phyloP scores from a whole-genome alignment of 1,140 invertebrate genomes.

The Drosophila suzukii region DNA sequence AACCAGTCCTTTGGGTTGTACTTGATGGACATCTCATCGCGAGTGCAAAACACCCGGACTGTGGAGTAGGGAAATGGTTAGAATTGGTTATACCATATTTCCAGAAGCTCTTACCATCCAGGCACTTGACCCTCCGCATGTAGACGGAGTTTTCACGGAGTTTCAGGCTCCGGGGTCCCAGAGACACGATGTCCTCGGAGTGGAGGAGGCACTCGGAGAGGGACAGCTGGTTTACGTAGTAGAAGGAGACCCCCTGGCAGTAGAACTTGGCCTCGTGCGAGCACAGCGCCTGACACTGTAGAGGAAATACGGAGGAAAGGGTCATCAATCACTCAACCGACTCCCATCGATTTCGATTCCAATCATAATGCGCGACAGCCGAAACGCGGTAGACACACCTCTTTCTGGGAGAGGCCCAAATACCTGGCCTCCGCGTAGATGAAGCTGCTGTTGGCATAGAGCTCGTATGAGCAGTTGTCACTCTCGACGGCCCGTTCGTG shows the following conservation, averaged over 20 bases:
- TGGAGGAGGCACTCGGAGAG: conserved; percentile 84
- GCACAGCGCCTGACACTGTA: conserved; percentile 77
- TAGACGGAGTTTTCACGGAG: conserved; percentile 78
- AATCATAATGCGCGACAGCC: conserved; percentile 64
- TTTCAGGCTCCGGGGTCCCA: conserved; percentile 84
- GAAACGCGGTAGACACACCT: conserved; percentile 70
- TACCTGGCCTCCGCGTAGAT: conserved; percentile 81
- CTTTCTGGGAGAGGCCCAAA: conserved; percentile 81
- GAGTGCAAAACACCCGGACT: conserved; percentile 87
- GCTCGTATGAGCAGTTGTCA: conserved; percentile 80
- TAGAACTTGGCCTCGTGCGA: conserved; percentile 76
- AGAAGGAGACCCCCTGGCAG: conserved; percentile 80
- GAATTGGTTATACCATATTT: not conserved
- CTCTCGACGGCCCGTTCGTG: conserved; percentile 73
- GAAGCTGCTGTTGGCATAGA: conserved; percentile 82
- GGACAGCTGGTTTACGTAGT: conserved; percentile 57
- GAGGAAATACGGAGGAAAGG: conserved; percentile 26
- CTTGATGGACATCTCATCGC: conserved; percentile 85
- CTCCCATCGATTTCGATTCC: conserved; percentile 54
- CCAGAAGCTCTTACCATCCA: conserved; percentile 83
- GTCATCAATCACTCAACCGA: conserved; percentile 70
- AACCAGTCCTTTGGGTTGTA: conserved; percentile 87
- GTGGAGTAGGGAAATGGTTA: not conserved
- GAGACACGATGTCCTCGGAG: conserved; percentile 85
- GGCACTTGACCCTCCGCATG: conserved; percentile 85